A percentile compares a stretch with the other conserved stretches of the same genome.
phyloP scores from a whole-genome alignment of 2,888 invertebrate genomes.

The Eugnorisma glareosa region DNA sequence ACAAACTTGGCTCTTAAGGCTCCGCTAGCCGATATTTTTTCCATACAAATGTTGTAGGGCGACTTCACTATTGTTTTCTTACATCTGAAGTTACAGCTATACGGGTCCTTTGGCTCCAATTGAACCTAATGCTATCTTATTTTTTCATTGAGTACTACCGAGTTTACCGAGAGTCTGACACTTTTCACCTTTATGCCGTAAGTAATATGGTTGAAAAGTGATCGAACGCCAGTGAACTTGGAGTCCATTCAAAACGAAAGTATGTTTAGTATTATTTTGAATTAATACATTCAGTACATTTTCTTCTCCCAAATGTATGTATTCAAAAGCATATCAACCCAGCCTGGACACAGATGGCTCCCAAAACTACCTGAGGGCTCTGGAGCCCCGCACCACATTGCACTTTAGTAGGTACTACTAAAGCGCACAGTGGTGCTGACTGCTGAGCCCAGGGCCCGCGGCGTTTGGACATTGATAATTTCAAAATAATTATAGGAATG shows the following conservation, averaged over 20 bases:
- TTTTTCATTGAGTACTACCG: background rate
- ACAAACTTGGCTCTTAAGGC: background rate
- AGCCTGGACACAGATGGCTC: no score
- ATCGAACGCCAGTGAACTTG: no score
- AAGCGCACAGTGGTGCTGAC: background rate
- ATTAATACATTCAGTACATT: background rate
- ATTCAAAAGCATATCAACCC: no score
- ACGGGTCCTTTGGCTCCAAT: background rate
- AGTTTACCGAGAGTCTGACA: background rate
- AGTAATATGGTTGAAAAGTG: no score
- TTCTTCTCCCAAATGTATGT: background rate
- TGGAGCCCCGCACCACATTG: background rate
- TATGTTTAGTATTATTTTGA: background rate
- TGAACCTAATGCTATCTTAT: background rate
- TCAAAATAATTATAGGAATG: background rate
- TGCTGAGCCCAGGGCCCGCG: background rate
- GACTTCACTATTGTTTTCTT: background rate
- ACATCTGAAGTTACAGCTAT: background rate
- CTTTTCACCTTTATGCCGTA: no score
- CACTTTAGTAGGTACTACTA: background rate
- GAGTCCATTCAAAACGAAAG: background rate
- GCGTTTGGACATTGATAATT: background rate
- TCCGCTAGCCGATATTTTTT: background rate
- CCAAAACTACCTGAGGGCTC: background rate
- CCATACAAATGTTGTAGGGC: background rate